phyloP scores from a whole-genome alignment of 2,113 vertebrate genomes.

The Apeltes quadracus region DNA sequence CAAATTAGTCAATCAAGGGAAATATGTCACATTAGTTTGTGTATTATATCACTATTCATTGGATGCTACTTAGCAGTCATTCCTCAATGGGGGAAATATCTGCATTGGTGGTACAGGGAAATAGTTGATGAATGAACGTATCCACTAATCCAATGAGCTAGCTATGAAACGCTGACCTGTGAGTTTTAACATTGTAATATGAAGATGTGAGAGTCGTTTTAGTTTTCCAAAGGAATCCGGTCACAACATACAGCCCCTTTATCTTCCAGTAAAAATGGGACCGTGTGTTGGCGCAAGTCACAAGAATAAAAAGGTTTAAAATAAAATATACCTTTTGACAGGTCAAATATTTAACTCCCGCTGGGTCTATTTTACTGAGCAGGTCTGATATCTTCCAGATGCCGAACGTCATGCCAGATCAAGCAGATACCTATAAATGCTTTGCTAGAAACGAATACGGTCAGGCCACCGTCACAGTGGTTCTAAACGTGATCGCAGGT shows the following conservation, averaged over 20 bases:
- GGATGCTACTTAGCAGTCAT: background rate
- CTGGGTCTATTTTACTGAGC: background rate
- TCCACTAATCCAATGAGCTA: background rate
- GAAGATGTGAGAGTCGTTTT: background rate
- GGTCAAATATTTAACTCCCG: background rate
- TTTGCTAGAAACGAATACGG: conserved; percentile 82
- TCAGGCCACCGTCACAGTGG: conserved; percentile 81
- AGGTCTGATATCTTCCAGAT: conserved; percentile 77
- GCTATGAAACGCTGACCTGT: background rate
- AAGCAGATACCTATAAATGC: conserved; percentile 87
- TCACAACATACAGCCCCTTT: background rate
- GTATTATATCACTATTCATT: background rate
- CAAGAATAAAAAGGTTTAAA: background rate
- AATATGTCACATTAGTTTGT: background rate
- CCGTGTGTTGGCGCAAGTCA: background rate
- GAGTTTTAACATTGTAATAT: background rate
- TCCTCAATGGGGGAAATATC: background rate
- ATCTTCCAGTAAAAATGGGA: background rate
- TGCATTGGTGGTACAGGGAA: background rate
- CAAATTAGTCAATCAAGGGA: background rate
- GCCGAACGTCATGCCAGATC: conserved; percentile 78
- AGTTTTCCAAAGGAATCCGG: too few species aligned
- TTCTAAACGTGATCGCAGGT: conserved; percentile 88
- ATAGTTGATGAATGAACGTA: background rate
- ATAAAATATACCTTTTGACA: background rate